phyloP scores from a whole-genome alignment of 2,888 invertebrate genomes.

The Alviniconcha strummeri region DNA sequence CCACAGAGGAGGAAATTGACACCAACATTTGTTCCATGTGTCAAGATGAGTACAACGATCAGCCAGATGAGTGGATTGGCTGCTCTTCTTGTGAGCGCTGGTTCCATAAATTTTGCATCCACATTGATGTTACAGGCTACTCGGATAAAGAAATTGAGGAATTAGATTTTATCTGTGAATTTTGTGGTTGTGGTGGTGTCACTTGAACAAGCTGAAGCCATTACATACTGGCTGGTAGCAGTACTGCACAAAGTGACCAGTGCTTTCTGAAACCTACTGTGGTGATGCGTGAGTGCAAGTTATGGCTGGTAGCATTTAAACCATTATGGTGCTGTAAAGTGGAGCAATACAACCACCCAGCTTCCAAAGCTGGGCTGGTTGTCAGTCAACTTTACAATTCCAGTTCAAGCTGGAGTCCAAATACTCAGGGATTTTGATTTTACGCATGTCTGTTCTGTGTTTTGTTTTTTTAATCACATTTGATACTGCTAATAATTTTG shows the following conservation, averaged over 20 bases:
- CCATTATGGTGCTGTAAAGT: no score
- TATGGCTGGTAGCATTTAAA: no score
- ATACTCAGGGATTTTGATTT: no score
- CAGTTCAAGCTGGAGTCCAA: no score
- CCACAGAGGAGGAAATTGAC: conserved; percentile 26
- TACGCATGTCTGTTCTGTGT: no score
- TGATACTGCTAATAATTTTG: no score
- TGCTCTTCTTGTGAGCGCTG: conserved; percentile 32
- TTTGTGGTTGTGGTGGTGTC: conserved; percentile 25
- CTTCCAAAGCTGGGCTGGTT: no score
- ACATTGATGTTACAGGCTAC: conserved; percentile 29
- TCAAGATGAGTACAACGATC: conserved; percentile 25
- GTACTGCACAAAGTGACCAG: neutral
- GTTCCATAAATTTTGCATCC: conserved; percentile 31
- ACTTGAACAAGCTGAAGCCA: conserved; percentile 16
- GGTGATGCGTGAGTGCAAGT: neutral
- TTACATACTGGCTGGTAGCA: neutral
- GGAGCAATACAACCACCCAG: no score
- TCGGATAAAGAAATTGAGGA: conserved; percentile 32
- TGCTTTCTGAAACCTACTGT: neutral
- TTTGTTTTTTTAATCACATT: no score
- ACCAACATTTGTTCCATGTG: conserved; percentile 33
- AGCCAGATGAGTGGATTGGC: conserved; percentile 30
- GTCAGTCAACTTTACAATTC: no score
- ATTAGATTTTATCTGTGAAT: conserved; percentile 31